Base-by-base conservation (phyloP, 2,888 invertebrate species). In the Phortica okadai region DNA sequence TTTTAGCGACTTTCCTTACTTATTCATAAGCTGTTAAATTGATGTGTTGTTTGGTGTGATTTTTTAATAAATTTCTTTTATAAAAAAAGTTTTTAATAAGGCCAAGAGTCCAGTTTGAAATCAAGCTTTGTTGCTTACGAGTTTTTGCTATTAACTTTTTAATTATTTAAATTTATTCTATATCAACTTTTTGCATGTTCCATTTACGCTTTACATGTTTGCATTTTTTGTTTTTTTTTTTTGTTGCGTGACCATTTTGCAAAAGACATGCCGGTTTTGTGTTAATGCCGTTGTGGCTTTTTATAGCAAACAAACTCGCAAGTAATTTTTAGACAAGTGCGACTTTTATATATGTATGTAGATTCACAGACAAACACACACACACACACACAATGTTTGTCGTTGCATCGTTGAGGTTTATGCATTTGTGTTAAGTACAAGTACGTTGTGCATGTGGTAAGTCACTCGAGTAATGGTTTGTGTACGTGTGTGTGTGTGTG, bases 361-460 rank as follows among this genome's bases (percentile, higher is more conserved):
- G 45, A 67, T 67, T 56, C 56, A 56, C 14, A 56, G 6, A 56
- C 56, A 62, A 21, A 62, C 62, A 62, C 21, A 25, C 7, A 62
- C 62, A 62, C 10, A 59, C 25, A 25, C 62, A 1, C 25, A 62
- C 25, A 6, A 6, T 33, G 56, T 56, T 56, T 56, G 16, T 56
- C 1, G 16, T 8, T 56, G 16, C n/a, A 1, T 11, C 16, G 44
- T 33, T 44, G 16, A 25, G 62, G 62, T 25, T n/a, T 10, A 3
- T 66, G n/a, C n/a, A n/a, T n/a, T 66, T 41, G 42, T 66, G 10
- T 5, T 11, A 11, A n/a, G 33, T 14, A 7, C 33, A 33, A 33
- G 33, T 33, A 33, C 33, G 33, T 33, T 33, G 33, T 33, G 33
- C 3, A 33, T 33, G 33, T 66, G 11, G 41, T 41, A n/a, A 66